Percentiles rank a stretch among this genome's conserved stretches.
Conservation (phyloP, 2,113 vertebrate species). For the Collichthys lucidus region DNA sequence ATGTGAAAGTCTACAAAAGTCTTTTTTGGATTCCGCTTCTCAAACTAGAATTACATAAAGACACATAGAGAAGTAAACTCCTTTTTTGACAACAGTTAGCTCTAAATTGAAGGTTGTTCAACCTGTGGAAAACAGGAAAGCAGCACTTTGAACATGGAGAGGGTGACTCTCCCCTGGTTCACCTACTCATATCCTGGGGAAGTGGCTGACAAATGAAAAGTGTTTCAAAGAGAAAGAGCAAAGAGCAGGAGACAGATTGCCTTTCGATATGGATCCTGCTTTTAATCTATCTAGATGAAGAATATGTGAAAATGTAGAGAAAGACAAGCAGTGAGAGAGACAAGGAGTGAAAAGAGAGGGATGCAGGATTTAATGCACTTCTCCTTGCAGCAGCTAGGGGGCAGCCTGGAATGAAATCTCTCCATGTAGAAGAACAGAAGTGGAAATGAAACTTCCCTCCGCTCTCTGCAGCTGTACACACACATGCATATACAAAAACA, state of each 20-base stretch:
- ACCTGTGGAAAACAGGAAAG: slow-evolving; percentile 70
- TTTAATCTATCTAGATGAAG: slow-evolving; percentile 1
- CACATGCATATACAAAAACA: slow-evolving; percentile 48
- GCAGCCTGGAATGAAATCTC: slow-evolving; percentile 77
- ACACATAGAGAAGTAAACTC: neutral
- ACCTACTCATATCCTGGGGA: slow-evolving; percentile 63
- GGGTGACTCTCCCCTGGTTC: slow-evolving; percentile 37
- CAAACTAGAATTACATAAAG: neutral
- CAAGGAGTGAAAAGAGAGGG: neutral
- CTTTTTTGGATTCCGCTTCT: neutral
- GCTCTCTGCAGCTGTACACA: slow-evolving; percentile 50
- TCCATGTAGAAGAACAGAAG: slow-evolving; percentile 25
- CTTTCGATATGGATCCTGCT: slow-evolving; percentile 8
- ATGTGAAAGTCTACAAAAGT: neutral
- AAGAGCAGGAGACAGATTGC: neutral
- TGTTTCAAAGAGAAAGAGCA: slow-evolving; percentile 15
- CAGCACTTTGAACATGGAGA: slow-evolving; percentile 24
- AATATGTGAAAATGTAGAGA: slow-evolving; percentile 13
- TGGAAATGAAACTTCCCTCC: slow-evolving; percentile 59
- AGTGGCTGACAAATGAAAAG: slow-evolving; percentile 47
- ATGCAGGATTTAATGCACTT: slow-evolving; percentile 14
- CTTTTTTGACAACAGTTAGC: neutral
- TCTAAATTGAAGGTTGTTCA: slow-evolving; percentile 39
- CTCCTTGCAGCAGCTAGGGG: slow-evolving; percentile 75
- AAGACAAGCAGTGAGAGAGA: neutral